Conservation (phyloP, 1,140 invertebrate genomes). For the Platyura marginata region DNA sequence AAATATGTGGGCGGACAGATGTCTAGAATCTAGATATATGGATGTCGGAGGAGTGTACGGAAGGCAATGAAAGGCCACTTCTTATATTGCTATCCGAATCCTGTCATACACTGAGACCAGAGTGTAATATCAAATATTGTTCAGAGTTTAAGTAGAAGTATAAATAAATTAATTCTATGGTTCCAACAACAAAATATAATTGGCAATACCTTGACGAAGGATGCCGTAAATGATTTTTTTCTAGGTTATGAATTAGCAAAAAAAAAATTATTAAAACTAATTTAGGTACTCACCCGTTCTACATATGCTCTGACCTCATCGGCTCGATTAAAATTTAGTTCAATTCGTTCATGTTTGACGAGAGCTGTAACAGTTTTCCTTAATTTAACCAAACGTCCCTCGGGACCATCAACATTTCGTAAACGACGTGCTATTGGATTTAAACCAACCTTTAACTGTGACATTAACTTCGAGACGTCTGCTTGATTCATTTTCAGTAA, state of each 20-base stretch:
- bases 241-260: not conserved
- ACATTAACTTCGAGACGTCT: conserved; percentile 49
- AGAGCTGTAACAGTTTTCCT: conserved; percentile 66
- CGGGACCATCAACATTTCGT: conserved; percentile 44
- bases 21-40: too few relatives aligned
- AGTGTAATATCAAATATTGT: too few relatives aligned
- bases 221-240: too few relatives aligned
- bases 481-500: conserved; percentile 66
- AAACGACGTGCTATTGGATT: conserved; percentile 37
- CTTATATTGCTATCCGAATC: too few relatives aligned
- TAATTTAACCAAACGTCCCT: conserved; percentile 56
- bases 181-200: too few relatives aligned
- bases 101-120: too few relatives aligned
- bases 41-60: too few relatives aligned
- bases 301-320: conserved; percentile 79
- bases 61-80: too few relatives aligned
- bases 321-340: conserved; percentile 51
- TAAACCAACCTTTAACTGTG: conserved; percentile 46
- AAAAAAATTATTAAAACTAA: not conserved
- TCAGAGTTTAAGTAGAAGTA: too few relatives aligned
- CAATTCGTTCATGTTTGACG: conserved; percentile 76
- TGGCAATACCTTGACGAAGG: too few relatives aligned
- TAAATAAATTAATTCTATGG: too few relatives aligned
- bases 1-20: too few relatives aligned
- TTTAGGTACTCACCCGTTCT: conserved; percentile 43